Evolutionary conservation across 1,140 invertebrate genomes (phyloP), one percentile per base, ranked within the genome.

Genomic region (Cecropterus lyciades): DNA sequence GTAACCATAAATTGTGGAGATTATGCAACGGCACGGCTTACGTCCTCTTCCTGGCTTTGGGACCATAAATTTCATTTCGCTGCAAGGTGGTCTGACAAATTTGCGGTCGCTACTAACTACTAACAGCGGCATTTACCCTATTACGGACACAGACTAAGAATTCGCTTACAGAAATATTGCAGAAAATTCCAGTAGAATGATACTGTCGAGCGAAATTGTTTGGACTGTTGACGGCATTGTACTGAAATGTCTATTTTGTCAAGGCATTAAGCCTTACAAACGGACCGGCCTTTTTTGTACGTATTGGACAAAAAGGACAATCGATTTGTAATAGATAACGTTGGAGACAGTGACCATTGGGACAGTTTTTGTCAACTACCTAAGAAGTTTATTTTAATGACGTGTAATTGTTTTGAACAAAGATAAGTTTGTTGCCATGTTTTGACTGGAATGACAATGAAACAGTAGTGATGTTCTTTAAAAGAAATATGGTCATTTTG

Each of bases 51-150:
- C 80, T 81, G 84, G 81, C 83, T 87, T 83, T 72, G 66, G 72
- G 75, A 74, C 73, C 77, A 88, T 89, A 91, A 89, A 88, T 89
- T 87, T 84, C 79, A 80, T 84, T 85, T 79, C 69, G 73, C 83
- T 80, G 82, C 83, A 88, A 89, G 88, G 88, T 89, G 85, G 88
- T 87, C 88, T 84, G 84, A 88, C 87, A 91, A 89, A 91, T 89
- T 89, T 88, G 87, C 85, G 87, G 85, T 91, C 73, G 80, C 69
- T 73, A 60, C 77, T 76, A 79, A 87, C 85, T 79, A 85, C 79
- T 79, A 77, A 73, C 78, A 75, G 69, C 72, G 75, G 79, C 75
- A 80, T 75, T 79, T 75, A 82, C 73, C 74, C 73, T 80, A 79
- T 84, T 84, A 77, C 53, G 57, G 45, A 66, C 78, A 86, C 73